These are phyloP conservation scores for Lycaena phlaeas DNA, from an alignment of 2,888 invertebrate species.

Conservation along the genomic window DNA sequence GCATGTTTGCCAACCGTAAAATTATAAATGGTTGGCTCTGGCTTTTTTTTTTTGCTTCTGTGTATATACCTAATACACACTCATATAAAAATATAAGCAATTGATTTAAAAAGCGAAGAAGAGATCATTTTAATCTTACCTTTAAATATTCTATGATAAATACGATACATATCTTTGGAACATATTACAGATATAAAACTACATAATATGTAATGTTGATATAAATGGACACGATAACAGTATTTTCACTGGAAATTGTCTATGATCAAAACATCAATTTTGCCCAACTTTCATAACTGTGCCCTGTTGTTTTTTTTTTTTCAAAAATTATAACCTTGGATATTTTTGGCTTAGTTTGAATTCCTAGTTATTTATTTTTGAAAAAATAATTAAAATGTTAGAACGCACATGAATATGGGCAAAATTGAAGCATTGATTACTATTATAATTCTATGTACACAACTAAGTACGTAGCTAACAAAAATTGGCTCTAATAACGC, in stretches of 20 bases:
- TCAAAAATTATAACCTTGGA: no score
- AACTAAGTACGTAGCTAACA: slow-evolving; percentile 17
- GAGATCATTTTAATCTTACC: slow-evolving; percentile 7
- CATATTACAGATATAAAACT: neutral
- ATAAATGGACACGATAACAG: neutral
- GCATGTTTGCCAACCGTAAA: no score
- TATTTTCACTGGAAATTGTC: slow-evolving; percentile 1
- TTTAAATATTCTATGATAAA: slow-evolving; percentile 6
- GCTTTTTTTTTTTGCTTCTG: neutral
- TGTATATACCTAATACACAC: slow-evolving; percentile 8
- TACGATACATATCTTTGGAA: slow-evolving; percentile 9
- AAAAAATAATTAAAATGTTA: no score
- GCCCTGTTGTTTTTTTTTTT: no score
- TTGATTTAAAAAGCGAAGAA: slow-evolving; percentile 8
- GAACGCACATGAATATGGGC: no score
- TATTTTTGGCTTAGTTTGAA: no score
- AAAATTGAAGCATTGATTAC: no score
- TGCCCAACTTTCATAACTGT: no score
- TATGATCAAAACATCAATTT: no score
- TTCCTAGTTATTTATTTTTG: no score
- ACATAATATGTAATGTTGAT: slow-evolving; percentile 3
- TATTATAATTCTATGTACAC: slow-evolving; percentile 10
- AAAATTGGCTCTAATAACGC: slow-evolving; percentile 12
- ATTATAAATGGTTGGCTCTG: no score
- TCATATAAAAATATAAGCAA: slow-evolving; percentile 10